phyloP scores from a whole-genome alignment of 2,888 invertebrate genomes.

The Andrena minutula region DNA sequence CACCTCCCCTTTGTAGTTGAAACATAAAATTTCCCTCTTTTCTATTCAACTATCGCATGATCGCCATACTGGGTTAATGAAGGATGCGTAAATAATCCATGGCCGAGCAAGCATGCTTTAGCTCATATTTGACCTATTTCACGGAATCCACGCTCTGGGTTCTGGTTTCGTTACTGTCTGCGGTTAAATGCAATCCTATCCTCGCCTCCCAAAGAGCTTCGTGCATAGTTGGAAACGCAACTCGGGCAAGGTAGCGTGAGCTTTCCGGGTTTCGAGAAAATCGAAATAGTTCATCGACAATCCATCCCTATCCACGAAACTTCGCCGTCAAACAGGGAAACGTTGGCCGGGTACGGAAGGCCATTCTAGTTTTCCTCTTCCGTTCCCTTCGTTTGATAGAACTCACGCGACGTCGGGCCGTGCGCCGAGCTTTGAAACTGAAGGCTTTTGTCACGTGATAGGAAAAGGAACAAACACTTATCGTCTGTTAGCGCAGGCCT shows the following conservation, averaged over 20 bases:
- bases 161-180: conserved; percentile 4
- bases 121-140: conserved; percentile 28
- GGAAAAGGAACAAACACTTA: not conserved
- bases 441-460: conserved; percentile 14
- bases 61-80: conserved; percentile 24
- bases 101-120: not conserved
- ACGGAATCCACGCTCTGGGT: not conserved
- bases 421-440: conserved; percentile 1
- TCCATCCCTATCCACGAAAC: conserved; percentile 5
- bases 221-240: conserved; percentile 33
- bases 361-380: conserved; percentile 2
- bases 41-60: no score
- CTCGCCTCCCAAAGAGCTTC: conserved; percentile 21
- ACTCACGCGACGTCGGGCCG: conserved; percentile 14
- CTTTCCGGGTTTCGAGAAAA: conserved; percentile 22
- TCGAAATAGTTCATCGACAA: conserved; percentile 49
- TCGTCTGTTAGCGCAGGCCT: not conserved
- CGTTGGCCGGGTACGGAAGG: not conserved
- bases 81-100: conserved; percentile 26
- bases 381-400: not conserved
- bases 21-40: not conserved
- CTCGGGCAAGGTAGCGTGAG: conserved; percentile 9
- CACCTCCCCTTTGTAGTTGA: conserved; percentile 20
- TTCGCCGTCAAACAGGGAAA: conserved; percentile 12
- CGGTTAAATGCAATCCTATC: conserved; percentile 26